phyloP scores from a whole-genome alignment of 2,797 vertebrate genomes.

The Mus minutoides region DNA sequence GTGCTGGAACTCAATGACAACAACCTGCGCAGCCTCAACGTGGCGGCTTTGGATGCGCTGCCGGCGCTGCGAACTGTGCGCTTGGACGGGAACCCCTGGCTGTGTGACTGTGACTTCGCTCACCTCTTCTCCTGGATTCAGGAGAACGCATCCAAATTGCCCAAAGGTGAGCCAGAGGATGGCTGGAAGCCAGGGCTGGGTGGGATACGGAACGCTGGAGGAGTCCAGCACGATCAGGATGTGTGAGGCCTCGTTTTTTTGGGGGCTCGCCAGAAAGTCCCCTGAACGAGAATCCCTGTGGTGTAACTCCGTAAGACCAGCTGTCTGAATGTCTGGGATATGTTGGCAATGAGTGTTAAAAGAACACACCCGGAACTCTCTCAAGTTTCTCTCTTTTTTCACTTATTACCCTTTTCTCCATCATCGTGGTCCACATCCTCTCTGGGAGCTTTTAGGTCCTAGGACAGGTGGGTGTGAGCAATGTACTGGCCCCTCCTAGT shows the following conservation, averaged over 20 bases:
- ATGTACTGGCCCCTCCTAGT: not conserved
- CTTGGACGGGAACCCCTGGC: conserved; percentile 98
- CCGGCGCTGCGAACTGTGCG: conserved; percentile 94
- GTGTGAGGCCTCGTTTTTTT: too few relatives aligned
- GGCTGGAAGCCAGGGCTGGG: not conserved
- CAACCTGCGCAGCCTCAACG: conserved; percentile 93
- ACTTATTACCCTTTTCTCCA: not conserved
- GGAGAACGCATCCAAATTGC: conserved; percentile 95
- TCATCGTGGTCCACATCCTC: not conserved
- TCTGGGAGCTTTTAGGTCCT: not conserved
- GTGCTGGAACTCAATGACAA: conserved; percentile 97
- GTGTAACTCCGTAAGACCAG: not conserved
- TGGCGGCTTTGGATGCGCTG: conserved; percentile 93
- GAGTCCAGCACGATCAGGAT: not conserved
- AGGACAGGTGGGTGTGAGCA: not conserved
- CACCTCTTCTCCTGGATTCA: conserved; percentile 96
- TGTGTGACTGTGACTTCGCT: conserved; percentile 98
- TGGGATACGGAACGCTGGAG: not conserved
- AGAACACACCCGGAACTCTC: not conserved
- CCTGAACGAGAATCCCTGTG: accelerated
- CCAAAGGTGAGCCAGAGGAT: conserved; percentile 91
- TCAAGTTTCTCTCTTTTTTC: not conserved
- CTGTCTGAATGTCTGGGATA: not conserved
- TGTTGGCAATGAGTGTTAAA: not conserved
- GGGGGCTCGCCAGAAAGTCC: not conserved